Percentiles rank a stretch among this genome's conserved stretches.
These are phyloP conservation scores for Masnerella sp. DNA, from an alignment of 2,888 invertebrate species.

Conservation along the genomic window DNA sequence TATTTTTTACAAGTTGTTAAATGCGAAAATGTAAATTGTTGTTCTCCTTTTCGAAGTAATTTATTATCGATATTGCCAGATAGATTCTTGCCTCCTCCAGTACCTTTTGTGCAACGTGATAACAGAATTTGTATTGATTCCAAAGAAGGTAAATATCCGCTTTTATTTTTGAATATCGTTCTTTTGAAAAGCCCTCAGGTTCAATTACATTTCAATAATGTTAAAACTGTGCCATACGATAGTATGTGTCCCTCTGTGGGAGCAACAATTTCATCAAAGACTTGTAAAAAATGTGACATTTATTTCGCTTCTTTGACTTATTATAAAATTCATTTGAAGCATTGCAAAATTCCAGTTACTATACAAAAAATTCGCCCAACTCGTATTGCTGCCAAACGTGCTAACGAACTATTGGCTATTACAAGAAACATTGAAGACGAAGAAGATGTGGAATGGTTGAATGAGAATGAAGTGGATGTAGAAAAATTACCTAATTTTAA, in stretches of 20 bases:
- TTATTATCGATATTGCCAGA: slow-evolving; percentile 7
- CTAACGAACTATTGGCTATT: slow-evolving; percentile 28
- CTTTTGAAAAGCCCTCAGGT: too few relatives aligned
- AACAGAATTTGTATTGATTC: slow-evolving; percentile 47
- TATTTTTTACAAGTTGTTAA: slow-evolving; percentile 51
- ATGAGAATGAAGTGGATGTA: too few relatives aligned
- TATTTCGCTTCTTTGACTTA: slow-evolving; percentile 26
- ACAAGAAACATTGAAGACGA: slow-evolving; percentile 24
- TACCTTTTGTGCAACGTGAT: neutral
- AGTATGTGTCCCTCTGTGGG: slow-evolving; percentile 17
- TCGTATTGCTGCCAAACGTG: slow-evolving; percentile 24
- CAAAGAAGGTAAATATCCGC: too few relatives aligned
- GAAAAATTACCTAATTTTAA: too few relatives aligned
- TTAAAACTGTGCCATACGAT: slow-evolving; percentile 28
- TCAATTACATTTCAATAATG: neutral
- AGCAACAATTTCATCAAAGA: slow-evolving; percentile 4
- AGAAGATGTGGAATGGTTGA: slow-evolving; percentile 32
- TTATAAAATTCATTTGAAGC: slow-evolving; percentile 27
- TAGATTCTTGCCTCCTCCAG: slow-evolving; percentile 16
- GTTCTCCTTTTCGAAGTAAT: slow-evolving; percentile 2
- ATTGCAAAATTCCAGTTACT: neutral
- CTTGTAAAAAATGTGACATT: slow-evolving; percentile 19
- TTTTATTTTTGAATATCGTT: neutral
- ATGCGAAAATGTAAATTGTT: slow-evolving; percentile 11
- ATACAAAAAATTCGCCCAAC: slow-evolving; percentile 15